Evolutionary conservation across 2,113 vertebrate species (phyloP).

Genomic region (Thunnus thynnus): DNA sequence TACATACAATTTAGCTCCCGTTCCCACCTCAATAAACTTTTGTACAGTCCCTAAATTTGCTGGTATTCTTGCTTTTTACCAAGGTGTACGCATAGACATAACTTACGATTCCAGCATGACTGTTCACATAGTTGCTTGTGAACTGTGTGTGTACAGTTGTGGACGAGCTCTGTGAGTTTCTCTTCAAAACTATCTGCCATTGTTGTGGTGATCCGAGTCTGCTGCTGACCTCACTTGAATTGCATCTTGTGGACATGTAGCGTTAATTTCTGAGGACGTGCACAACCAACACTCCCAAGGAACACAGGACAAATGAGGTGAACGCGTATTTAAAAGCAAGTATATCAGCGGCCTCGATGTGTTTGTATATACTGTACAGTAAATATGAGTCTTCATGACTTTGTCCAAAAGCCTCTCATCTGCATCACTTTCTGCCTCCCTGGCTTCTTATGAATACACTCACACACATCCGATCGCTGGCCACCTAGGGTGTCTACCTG

Average conservation of each 20-base stretch:
- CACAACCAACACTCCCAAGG: too few species aligned
- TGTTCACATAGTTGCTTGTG: too few species aligned
- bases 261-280: too few species aligned
- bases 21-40: not conserved
- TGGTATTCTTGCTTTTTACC: too few species aligned
- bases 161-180: too few species aligned
- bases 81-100: too few species aligned
- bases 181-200: too few species aligned
- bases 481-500: conserved; percentile 55
- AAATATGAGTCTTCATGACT: not conserved
- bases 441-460: conserved; percentile 11
- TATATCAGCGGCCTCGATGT: not conserved
- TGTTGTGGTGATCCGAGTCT: too few species aligned
- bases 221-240: too few species aligned
- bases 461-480: conserved; percentile 8
- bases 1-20: not conserved
- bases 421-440: not conserved
- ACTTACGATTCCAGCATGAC: too few species aligned
- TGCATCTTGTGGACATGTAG: too few species aligned
- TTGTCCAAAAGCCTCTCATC: conserved; percentile 25
- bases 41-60: not conserved
- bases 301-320: too few species aligned
- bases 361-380: not conserved
- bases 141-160: not conserved
- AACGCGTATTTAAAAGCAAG: not conserved